phyloP scores from a whole-genome alignment of 2,888 invertebrate species.

The Temnothorax unifasciatus region DNA sequence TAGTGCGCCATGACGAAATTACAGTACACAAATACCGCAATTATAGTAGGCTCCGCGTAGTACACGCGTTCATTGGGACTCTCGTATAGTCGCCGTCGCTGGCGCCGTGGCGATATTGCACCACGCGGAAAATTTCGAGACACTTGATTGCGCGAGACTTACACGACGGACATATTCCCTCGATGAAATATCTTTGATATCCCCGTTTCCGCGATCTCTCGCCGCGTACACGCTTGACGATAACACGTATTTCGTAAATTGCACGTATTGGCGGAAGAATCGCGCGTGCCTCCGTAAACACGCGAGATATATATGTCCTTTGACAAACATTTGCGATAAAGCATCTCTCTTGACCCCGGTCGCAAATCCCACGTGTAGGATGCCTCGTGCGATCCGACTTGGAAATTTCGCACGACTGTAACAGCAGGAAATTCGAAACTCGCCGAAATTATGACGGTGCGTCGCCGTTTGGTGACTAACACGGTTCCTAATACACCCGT shows the following conservation, averaged over 20 bases:
- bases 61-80: conserved; percentile 1
- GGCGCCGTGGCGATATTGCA: background rate
- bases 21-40: conserved; percentile 42
- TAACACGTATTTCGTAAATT: background rate
- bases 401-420: background rate
- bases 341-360: background rate
- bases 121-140: conserved; percentile 25
- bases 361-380: background rate
- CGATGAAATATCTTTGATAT: conserved; percentile 10
- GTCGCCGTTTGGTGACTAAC: background rate
- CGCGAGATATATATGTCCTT: background rate
- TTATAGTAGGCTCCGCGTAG: conserved; percentile 18
- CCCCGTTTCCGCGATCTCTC: background rate
- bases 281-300: background rate
- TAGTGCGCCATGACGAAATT: conserved; percentile 25
- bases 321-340: background rate
- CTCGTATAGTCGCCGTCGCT: background rate
- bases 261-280: background rate
- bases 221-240: background rate
- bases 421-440: background rate
- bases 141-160: conserved; percentile 11
- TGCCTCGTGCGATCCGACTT: background rate
- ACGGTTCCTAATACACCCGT: conserved; percentile 6
- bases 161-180: conserved; percentile 6
- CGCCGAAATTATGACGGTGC: background rate